These are phyloP conservation scores for Hyperoplus lanceolatus DNA, from an alignment of 2,797 vertebrate genomes.

Conservation along the genomic window DNA sequence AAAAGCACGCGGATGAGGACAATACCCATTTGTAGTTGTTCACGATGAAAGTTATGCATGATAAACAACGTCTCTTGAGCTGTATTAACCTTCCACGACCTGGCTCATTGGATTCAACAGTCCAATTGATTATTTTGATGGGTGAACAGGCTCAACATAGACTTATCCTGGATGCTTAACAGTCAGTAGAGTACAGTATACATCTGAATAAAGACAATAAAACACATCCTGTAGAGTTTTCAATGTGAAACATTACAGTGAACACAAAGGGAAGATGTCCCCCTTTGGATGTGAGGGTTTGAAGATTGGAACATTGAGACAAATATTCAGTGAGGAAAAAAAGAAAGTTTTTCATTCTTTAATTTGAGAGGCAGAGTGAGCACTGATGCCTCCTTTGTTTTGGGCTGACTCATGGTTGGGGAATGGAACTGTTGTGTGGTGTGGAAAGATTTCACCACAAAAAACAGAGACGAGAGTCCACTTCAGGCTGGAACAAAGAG, in stretches of 20 bases:
- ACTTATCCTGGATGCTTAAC: constrained; percentile 44
- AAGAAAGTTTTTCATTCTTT: constrained; percentile 66
- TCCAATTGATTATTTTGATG: constrained; percentile 74
- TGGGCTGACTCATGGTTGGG: constrained; percentile 82
- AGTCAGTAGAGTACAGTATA: constrained; percentile 13
- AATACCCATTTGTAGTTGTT: constrained; percentile 74
- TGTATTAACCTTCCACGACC: constrained; percentile 74
- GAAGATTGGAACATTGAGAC: constrained; percentile 34
- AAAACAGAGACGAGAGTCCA: constrained; percentile 71
- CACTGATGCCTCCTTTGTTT: constrained; percentile 84
- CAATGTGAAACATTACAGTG: constrained; percentile 38
- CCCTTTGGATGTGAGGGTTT: constrained; percentile 32
- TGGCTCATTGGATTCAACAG: constrained; percentile 53
- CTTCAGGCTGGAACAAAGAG: constrained; percentile 78
- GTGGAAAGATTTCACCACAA: constrained; percentile 82
- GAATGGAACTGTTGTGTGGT: constrained; percentile 80
- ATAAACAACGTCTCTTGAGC: constrained; percentile 75
- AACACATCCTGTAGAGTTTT: constrained; percentile 15
- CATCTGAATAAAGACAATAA: constrained; percentile 23
- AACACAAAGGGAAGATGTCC: constrained; percentile 45
- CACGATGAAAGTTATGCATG: constrained; percentile 72
- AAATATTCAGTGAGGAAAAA: constrained; percentile 49
- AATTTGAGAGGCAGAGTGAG: constrained; percentile 64
- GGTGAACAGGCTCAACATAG: constrained; percentile 56
- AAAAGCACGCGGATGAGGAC: constrained; percentile 76